A percentile compares a stretch with the other conserved stretches of the same genome.
Conservation (phyloP, 2,113 vertebrate genomes). For the Neodon shergylaensis region DNA sequence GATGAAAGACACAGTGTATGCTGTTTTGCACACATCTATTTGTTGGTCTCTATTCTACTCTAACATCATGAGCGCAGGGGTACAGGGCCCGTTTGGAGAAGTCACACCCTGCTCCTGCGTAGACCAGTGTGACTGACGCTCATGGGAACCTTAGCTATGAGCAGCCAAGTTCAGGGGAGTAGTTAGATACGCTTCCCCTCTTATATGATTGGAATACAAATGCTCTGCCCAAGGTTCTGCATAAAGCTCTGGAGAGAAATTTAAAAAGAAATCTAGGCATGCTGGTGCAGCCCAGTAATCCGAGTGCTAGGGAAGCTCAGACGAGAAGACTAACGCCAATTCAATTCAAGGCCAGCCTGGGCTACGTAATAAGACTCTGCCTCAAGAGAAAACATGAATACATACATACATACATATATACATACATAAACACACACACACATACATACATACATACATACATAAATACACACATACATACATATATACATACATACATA, state of each 20-base stretch:
- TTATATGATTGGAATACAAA: conserved; percentile 36
- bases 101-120: not conserved
- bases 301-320: not conserved
- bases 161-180: not conserved
- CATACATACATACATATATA: too few relatives aligned
- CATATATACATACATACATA: too few relatives aligned
- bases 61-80: not conserved
- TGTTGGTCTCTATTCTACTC: not conserved
- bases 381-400: too few relatives aligned
- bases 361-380: not conserved
- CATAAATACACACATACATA: too few relatives aligned
- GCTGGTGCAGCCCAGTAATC: not conserved
- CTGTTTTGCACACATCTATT: not conserved
- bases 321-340: not conserved
- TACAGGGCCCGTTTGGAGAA: not conserved
- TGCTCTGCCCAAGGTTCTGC: conserved; percentile 13
- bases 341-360: not conserved
- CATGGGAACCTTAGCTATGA: conserved; percentile 23
- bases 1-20: too few relatives aligned
- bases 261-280: not conserved
- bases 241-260: conserved; percentile 10
- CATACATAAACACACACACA: too few relatives aligned
- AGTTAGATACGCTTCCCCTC: conserved; percentile 46
- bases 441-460: too few relatives aligned
- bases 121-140: not conserved